Percentiles rank a stretch among this genome's conserved stretches.
Conservation (phyloP, 2,888 invertebrate species). For the Archips crataeganus region DNA sequence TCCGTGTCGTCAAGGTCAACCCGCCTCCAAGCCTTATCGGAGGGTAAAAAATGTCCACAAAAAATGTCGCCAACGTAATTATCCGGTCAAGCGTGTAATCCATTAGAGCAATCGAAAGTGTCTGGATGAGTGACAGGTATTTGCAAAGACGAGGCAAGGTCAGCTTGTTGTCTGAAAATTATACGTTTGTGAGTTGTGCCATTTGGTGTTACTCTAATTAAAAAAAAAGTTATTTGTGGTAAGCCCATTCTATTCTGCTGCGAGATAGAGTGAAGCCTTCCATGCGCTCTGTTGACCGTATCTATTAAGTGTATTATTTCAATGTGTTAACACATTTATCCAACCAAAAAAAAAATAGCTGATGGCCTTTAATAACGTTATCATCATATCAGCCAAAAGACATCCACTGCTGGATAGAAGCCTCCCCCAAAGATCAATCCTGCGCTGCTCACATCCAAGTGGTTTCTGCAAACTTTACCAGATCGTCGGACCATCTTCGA, state of each 20-base stretch:
- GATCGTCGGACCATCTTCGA: too few species aligned
- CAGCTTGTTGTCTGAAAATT: conserved; percentile 64
- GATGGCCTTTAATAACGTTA: too few species aligned
- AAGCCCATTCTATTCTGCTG: not conserved
- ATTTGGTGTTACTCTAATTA: conserved; percentile 9
- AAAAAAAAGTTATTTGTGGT: conserved; percentile 4
- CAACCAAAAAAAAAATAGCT: too few species aligned
- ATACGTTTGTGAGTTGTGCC: conserved; percentile 45
- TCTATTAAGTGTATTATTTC: too few species aligned
- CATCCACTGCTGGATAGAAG: too few species aligned
- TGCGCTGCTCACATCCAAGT: too few species aligned
- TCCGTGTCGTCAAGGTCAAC: conserved; percentile 71
- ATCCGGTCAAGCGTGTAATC: conserved; percentile 51
- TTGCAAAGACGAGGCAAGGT: conserved; percentile 65
- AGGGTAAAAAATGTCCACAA: conserved; percentile 49
- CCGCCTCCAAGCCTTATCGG: conserved; percentile 50
- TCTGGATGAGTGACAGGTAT: conserved; percentile 55
- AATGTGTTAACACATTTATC: too few species aligned
- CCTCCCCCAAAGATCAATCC: too few species aligned
- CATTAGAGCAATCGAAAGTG: conserved; percentile 47
- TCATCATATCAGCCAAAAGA: too few species aligned
- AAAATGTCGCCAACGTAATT: conserved; percentile 58
- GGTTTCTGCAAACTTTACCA: too few species aligned
- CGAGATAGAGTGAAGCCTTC: not conserved
- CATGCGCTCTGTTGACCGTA: not conserved